Evolutionary conservation across 2,888 invertebrate species (phyloP).

Genomic region (Lochmaea capreae): DNA sequence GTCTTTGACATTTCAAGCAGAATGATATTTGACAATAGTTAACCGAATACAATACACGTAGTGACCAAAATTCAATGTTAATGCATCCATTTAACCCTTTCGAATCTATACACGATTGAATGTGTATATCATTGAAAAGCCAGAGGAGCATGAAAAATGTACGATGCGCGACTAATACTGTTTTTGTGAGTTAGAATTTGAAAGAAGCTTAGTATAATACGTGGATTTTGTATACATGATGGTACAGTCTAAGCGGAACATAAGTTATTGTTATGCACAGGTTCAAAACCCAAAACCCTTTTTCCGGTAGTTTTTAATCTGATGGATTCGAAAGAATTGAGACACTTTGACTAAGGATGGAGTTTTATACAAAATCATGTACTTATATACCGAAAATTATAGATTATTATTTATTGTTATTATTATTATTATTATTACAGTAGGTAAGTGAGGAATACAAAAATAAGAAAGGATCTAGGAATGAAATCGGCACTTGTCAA

Average conservation of each 20-base stretch:
- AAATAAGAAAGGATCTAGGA: too few species aligned
- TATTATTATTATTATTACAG: too few species aligned
- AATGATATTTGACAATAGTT: slow-evolving; percentile 31
- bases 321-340: slow-evolving; percentile 15
- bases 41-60: slow-evolving; percentile 19
- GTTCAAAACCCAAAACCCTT: slow-evolving; percentile 22
- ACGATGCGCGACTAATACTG: slow-evolving; percentile 21
- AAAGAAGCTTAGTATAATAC: not conserved
- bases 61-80: slow-evolving; percentile 28
- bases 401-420: too few species aligned
- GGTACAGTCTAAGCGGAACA: slow-evolving; percentile 5
- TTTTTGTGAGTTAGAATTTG: slow-evolving; percentile 16
- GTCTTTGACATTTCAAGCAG: slow-evolving; percentile 39
- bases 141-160: slow-evolving; percentile 29
- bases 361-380: not conserved
- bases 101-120: slow-evolving; percentile 15
- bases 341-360: slow-evolving; percentile 3
- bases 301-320: slow-evolving; percentile 26
- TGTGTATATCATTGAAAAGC: slow-evolving; percentile 20
- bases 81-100: slow-evolving; percentile 23
- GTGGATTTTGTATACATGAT: slow-evolving; percentile 4
- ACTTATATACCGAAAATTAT: not conserved
- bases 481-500: too few species aligned
- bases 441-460: too few species aligned
- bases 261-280: slow-evolving; percentile 26